Evolutionary conservation across 2,888 invertebrate species (phyloP).

Genomic region (Chaitophorus viminalis): DNA sequence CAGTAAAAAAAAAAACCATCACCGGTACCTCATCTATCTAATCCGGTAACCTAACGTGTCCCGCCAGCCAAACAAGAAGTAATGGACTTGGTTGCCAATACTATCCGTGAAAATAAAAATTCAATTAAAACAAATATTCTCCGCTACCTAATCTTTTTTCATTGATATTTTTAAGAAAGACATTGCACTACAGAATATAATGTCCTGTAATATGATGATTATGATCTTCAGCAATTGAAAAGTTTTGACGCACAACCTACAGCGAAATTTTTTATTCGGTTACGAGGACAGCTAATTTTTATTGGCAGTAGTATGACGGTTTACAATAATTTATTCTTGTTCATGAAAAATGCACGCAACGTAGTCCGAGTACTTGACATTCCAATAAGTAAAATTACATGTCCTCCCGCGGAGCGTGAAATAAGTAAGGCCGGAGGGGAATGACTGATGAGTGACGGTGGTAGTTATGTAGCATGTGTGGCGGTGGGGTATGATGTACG

Average conservation of each 20-base stretch:
- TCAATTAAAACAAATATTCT: too few relatives aligned
- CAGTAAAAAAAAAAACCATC: too few relatives aligned
- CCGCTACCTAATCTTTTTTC: too few relatives aligned
- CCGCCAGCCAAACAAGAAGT: too few relatives aligned
- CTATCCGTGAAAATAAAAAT: too few relatives aligned
- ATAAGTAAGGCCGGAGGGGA: background rate
- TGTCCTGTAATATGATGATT: background rate
- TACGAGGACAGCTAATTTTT: background rate
- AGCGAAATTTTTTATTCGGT: background rate
- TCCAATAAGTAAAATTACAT: constrained; percentile 36
- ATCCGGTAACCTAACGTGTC: too few relatives aligned
- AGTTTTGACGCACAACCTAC: background rate
- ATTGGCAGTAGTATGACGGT: background rate
- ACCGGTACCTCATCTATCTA: too few relatives aligned
- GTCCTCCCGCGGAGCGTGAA: background rate
- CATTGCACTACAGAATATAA: too few relatives aligned
- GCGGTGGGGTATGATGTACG: background rate
- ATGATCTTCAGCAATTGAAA: background rate
- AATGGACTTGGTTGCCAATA: too few relatives aligned
- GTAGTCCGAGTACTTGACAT: constrained; percentile 20
- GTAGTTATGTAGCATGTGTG: background rate
- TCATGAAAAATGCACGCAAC: constrained; percentile 24
- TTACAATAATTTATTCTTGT: constrained; percentile 9
- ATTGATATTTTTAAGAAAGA: too few relatives aligned
- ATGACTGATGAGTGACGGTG: background rate